Percentiles rank a stretch among this genome's conserved stretches.
Conservation (phyloP, 2,797 vertebrate species). For the Characodon lateralis region DNA sequence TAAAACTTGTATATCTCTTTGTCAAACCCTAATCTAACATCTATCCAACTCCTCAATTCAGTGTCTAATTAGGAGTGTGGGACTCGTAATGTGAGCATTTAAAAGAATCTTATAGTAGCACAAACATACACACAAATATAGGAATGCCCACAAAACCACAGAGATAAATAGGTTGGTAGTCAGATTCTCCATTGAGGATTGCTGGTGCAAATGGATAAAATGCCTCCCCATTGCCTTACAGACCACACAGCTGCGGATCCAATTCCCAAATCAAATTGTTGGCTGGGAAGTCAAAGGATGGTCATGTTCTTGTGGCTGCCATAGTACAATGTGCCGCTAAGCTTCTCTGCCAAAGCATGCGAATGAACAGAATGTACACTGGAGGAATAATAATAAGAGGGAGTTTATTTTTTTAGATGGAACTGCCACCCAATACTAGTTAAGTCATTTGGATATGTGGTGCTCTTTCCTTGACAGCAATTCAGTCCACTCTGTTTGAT, state of each 20-base stretch:
- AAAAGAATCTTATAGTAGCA: background rate
- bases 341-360: background rate
- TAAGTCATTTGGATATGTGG: background rate
- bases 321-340: background rate
- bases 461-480: background rate
- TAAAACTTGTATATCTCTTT: slow-evolving; percentile 13
- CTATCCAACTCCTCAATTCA: background rate
- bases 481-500: background rate
- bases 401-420: background rate
- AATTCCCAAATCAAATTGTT: slow-evolving; percentile 11
- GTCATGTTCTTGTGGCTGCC: slow-evolving; percentile 1
- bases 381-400: background rate
- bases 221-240: background rate
- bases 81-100: background rate
- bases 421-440: background rate
- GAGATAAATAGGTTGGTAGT: background rate
- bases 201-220: slow-evolving; percentile 3
- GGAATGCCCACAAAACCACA: background rate
- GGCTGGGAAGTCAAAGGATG: slow-evolving; percentile 1
- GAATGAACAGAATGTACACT: background rate
- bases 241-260: slow-evolving; percentile 8
- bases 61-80: background rate
- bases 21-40: background rate
- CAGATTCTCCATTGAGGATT: slow-evolving; percentile 13
- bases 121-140: background rate